Evolutionary conservation across 2,888 invertebrate genomes (phyloP).

Genomic region (Brachyptera putata): DNA sequence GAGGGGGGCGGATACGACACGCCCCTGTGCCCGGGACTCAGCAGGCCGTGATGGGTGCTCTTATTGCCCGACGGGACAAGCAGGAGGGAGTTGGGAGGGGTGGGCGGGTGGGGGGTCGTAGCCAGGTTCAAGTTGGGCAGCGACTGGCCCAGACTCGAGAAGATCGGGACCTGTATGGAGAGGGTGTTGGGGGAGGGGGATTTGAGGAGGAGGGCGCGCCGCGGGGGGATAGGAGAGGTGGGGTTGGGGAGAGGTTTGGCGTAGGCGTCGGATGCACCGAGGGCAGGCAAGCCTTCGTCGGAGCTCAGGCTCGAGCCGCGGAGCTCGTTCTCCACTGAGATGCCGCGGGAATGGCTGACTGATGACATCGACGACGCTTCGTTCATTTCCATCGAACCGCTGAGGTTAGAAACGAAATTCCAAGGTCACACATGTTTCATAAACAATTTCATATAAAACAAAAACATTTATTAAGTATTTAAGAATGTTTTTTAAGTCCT

Average conservation of each 20-base stretch:
- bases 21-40: constrained; percentile 46
- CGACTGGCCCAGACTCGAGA: constrained; percentile 68
- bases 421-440: background rate
- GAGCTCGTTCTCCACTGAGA: constrained; percentile 59
- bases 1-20: constrained; percentile 78
- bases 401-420: constrained; percentile 38
- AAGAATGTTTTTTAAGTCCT: too few relatives aligned
- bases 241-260: constrained; percentile 16
- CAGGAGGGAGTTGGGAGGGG: constrained; percentile 45
- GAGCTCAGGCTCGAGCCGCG: constrained; percentile 62
- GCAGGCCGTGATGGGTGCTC: constrained; percentile 43
- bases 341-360: constrained; percentile 50
- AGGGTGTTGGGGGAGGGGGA: constrained; percentile 65
- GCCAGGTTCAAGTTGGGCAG: constrained; percentile 66
- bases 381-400: constrained; percentile 63
- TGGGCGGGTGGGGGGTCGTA: constrained; percentile 42
- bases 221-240: constrained; percentile 32
- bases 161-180: constrained; percentile 63
- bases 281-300: constrained; percentile 47
- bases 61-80: constrained; percentile 46
- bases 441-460: too few relatives aligned
- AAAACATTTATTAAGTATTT: too few relatives aligned
- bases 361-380: constrained; percentile 52
- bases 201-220: constrained; percentile 42
- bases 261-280: background rate